Percentiles rank a stretch among this genome's conserved stretches.
Conservation (phyloP, 2,113 vertebrate genomes). For the Charadrius vociferus region DNA sequence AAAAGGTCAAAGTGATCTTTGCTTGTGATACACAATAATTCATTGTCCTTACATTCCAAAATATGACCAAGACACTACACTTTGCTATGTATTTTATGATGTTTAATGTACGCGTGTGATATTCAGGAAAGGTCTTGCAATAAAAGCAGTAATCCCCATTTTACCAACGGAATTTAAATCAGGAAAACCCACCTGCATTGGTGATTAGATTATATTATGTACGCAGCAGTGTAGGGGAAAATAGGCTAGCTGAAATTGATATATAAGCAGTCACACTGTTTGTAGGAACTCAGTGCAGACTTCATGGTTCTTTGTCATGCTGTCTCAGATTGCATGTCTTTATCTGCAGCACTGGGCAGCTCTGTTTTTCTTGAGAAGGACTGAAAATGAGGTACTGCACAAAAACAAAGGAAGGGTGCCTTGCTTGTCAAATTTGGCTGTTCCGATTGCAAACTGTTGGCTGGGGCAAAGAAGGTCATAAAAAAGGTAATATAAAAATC, state of each 20-base stretch:
- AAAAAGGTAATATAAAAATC: background rate
- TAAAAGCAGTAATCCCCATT: constrained; percentile 5
- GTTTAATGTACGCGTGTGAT: background rate
- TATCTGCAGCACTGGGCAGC: background rate
- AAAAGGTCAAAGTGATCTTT: constrained; percentile 29
- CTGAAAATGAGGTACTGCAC: background rate
- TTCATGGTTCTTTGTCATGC: background rate
- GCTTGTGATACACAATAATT: background rate
- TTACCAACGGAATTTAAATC: constrained; percentile 15
- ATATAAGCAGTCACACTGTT: background rate
- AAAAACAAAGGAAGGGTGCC: background rate
- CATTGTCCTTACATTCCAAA: background rate
- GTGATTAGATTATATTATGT: background rate
- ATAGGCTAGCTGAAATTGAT: background rate
- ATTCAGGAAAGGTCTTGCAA: constrained; percentile 30
- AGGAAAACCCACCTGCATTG: background rate
- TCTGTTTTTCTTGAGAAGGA: background rate
- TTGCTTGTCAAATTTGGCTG: background rate
- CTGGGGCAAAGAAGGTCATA: accelerated
- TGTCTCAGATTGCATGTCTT: background rate
- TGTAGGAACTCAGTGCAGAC: background rate
- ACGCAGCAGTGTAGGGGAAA: background rate
- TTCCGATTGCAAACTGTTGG: background rate
- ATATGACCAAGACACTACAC: background rate
- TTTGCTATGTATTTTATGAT: background rate